Conservation (phyloP, 2,888 invertebrate species). For the Zhuqinia jingwanae region DNA sequence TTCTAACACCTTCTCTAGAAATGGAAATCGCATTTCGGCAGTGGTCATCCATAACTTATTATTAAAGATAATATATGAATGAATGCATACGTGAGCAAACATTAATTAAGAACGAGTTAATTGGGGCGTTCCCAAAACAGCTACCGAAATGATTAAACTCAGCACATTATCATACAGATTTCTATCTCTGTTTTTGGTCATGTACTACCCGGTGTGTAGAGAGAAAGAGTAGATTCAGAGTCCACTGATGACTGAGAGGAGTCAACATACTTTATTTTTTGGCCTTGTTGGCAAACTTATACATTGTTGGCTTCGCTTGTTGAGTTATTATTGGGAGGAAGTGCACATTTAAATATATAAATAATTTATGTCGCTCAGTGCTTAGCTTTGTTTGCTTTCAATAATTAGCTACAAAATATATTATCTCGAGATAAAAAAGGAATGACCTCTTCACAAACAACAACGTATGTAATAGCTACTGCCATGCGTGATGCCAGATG, state of each 20-base stretch:
- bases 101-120: conserved; percentile 54
- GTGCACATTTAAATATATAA: conserved; percentile 14
- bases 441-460: conserved; percentile 1
- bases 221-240: too few relatives aligned
- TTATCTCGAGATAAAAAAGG: neutral
- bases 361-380: neutral
- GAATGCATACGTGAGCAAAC: conserved; percentile 50
- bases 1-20: neutral
- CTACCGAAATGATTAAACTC: too few relatives aligned
- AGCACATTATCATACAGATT: neutral
- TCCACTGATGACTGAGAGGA: too few relatives aligned
- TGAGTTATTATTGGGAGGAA: neutral
- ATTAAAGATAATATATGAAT: neutral
- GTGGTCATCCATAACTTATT: too few relatives aligned
- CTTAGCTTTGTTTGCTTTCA: conserved; percentile 2
- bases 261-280: too few relatives aligned
- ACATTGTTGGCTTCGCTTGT: neutral
- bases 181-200: neutral
- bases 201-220: neutral
- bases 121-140: conserved; percentile 50
- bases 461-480: neutral
- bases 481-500: neutral
- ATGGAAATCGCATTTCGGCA: conserved; percentile 3
- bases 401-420: conserved; percentile 7
- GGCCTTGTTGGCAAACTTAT: too few relatives aligned